phyloP scores from a whole-genome alignment of 2,113 vertebrate genomes.

The Otocyon megalotis region DNA sequence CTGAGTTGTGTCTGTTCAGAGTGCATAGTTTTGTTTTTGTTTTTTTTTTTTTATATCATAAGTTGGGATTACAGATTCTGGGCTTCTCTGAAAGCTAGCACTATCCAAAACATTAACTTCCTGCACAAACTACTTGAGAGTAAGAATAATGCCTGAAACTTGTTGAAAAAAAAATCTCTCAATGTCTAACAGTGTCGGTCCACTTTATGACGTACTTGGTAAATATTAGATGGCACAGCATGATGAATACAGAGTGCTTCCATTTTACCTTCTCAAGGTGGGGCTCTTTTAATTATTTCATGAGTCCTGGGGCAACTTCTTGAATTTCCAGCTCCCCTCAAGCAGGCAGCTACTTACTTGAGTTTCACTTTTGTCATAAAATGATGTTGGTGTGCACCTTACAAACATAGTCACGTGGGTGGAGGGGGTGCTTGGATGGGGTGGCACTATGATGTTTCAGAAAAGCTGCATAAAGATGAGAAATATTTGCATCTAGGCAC shows the following conservation, averaged over 20 bases:
- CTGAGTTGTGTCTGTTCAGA: background rate
- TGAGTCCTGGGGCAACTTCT: background rate
- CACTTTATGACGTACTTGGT: background rate
- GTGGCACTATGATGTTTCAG: conserved; percentile 52
- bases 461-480: conserved; percentile 59
- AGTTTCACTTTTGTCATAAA: conserved; percentile 32
- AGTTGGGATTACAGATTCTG: background rate
- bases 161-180: background rate
- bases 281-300: background rate
- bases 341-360: background rate
- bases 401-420: background rate
- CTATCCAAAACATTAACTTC: conserved; percentile 23
- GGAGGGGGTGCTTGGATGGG: conserved; percentile 30
- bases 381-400: background rate
- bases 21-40: background rate
- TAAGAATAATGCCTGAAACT: background rate
- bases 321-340: background rate
- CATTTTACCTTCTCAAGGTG: background rate
- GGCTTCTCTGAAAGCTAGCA: conserved; percentile 8
- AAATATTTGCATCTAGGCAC: conserved; percentile 76
- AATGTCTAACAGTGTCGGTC: background rate
- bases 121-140: background rate
- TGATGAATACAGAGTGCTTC: background rate
- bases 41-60: background rate
- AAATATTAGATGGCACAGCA: background rate